A percentile compares a stretch with the other conserved stretches of the same genome.
These are phyloP conservation scores for Ardeotis arabs DNA, from an alignment of 2,113 vertebrate genomes.

Conservation along the genomic window DNA sequence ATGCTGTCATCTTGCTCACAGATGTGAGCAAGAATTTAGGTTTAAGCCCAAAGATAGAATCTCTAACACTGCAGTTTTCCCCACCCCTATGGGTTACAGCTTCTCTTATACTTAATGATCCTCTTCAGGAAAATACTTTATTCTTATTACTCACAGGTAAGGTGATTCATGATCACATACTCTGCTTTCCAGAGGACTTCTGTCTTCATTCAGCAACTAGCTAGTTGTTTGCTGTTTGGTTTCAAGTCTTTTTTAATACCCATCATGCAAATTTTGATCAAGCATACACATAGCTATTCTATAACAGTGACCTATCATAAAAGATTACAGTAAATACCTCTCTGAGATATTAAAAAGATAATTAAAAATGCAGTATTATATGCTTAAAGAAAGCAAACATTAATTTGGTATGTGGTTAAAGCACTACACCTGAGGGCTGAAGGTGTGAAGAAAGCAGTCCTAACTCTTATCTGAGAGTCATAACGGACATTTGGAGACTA, in stretches of 20 bases:
- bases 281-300: rapidly evolving
- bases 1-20: no score
- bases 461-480: neutral
- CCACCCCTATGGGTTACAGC: neutral
- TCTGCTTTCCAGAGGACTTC: neutral
- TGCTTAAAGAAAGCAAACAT: neutral
- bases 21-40: neutral
- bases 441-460: neutral
- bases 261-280: neutral
- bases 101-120: neutral
- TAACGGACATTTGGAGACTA: neutral
- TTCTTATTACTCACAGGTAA: neutral
- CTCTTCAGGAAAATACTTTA: neutral
- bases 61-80: neutral
- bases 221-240: neutral
- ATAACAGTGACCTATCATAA: neutral
- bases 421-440: neutral
- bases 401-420: neutral
- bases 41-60: neutral
- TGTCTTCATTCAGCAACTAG: neutral
- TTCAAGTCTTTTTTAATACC: neutral
- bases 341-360: neutral
- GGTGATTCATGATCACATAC: no score
- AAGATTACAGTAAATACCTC: neutral
- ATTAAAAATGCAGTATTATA: neutral